Base-by-base conservation (phyloP, 64 coral and sea anemone genomes). In the Actinia tenebrosa region DNA sequence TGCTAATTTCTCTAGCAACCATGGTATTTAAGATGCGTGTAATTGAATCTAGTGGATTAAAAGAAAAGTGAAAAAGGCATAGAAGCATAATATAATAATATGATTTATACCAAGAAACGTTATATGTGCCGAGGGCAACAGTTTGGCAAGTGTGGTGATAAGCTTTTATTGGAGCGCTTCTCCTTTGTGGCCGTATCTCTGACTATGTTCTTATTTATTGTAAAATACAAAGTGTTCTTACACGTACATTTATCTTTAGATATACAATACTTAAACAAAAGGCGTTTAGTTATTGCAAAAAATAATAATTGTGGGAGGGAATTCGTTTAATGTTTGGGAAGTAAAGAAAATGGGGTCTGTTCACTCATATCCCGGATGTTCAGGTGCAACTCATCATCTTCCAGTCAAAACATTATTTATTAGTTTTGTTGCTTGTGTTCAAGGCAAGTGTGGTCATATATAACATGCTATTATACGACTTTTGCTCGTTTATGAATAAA, bases 31-130 rank as follows among this genome's bases (percentile, higher is more conserved):
- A 42, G 14, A 75, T 3, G 23, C 25, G 69, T 75, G 25, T 75
- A 75, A 75, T 75, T 42, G 27, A 75, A 75, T 75, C n/a, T 75
- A 75, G 27, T 75, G 69, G 27, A 75, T 75, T 75, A 42, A 58
- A 11, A 75, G 8, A 75, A 75, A 25, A 10, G 19, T 5, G 7
- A 42, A 37, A 75, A 75, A 14, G 15, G 3, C 8, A 30, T 75
- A 13, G 37, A 30, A 30, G 0, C 1, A 7, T 42, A 72, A 37
- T 72, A 58, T 10, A 58, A 5, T 58, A 58, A 58, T 58, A 13
- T 58, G 56, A 58, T 11, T 58, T 58, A 0, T 58, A 3, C 22
- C 0, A 66, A 66, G 63, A 66, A 66, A 66, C 56, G 56, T 58
- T 58, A 58, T 16, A 16, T 58, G 15, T 10, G 56, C 56, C 56